Percentiles rank a stretch among this genome's conserved stretches.
These are phyloP conservation scores for Ceratitis capitata DNA, from an alignment of 1,140 invertebrate species.

Conservation along the genomic window DNA sequence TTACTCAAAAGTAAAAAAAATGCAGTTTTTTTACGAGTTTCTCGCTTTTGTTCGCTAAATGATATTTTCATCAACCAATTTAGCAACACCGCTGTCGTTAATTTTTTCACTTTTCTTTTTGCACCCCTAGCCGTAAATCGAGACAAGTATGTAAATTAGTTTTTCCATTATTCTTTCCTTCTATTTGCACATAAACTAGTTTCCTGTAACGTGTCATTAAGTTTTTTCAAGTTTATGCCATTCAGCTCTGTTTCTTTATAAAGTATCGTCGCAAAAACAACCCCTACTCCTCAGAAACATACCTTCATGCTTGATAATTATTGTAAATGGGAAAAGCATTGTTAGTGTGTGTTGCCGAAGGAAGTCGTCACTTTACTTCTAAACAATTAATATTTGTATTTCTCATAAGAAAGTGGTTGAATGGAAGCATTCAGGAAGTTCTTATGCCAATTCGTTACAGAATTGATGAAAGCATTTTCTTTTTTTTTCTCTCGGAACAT, in stretches of 20 bases:
- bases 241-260: background rate
- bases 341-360: background rate
- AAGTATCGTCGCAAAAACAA: background rate
- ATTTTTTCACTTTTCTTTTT: background rate
- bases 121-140: background rate
- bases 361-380: background rate
- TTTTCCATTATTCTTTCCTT: background rate
- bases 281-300: background rate
- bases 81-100: background rate
- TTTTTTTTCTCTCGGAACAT: background rate
- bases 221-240: background rate
- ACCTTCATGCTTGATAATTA: background rate
- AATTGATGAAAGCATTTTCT: background rate
- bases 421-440: background rate
- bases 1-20: too few relatives aligned
- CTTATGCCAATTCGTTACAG: background rate
- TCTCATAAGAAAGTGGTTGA: background rate
- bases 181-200: background rate
- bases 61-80: background rate
- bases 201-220: background rate
- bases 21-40: too few relatives aligned
- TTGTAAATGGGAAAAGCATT: background rate
- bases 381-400: conserved; percentile 23
- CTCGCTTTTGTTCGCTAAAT: background rate
- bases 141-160: background rate